phyloP scores from a whole-genome alignment of 2,797 vertebrate species.

The Atherinosoma microstoma region DNA sequence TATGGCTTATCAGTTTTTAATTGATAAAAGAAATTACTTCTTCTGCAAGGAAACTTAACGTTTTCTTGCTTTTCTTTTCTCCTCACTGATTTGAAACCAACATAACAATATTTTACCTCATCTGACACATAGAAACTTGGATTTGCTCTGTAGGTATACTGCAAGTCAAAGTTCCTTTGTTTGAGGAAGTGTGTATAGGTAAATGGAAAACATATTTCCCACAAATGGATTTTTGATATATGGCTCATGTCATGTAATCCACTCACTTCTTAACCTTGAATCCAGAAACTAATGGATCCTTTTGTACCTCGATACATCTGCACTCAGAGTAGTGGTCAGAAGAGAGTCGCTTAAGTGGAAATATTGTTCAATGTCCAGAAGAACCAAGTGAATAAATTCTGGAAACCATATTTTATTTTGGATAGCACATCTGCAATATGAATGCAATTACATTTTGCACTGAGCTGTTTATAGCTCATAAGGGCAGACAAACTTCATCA shows the following conservation, averaged over 20 bases:
- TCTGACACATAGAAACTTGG: conserved; percentile 34
- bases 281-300: conserved; percentile 34
- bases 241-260: conserved; percentile 40
- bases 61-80: not conserved
- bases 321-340: conserved; percentile 19
- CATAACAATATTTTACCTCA: conserved; percentile 2
- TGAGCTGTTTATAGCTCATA: conserved; percentile 26
- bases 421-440: conserved; percentile 21
- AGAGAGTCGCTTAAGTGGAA: conserved; percentile 19
- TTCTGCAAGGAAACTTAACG: conserved; percentile 3
- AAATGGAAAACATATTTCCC: conserved; percentile 19
- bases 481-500: conserved; percentile 34
- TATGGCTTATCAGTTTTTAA: conserved; percentile 30
- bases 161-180: conserved; percentile 9
- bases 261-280: conserved; percentile 26
- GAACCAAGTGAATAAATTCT: conserved; percentile 17
- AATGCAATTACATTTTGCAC: conserved; percentile 35
- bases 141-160: conserved; percentile 21
- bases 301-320: conserved; percentile 29
- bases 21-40: conserved; percentile 19
- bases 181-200: conserved; percentile 24
- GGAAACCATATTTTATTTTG: conserved; percentile 31
- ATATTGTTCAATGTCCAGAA: conserved; percentile 14
- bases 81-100: conserved; percentile 34
- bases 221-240: conserved; percentile 34